Base-by-base conservation (phyloP, 2,797 vertebrate species). In the Buphagus erythrorhynchus region DNA sequence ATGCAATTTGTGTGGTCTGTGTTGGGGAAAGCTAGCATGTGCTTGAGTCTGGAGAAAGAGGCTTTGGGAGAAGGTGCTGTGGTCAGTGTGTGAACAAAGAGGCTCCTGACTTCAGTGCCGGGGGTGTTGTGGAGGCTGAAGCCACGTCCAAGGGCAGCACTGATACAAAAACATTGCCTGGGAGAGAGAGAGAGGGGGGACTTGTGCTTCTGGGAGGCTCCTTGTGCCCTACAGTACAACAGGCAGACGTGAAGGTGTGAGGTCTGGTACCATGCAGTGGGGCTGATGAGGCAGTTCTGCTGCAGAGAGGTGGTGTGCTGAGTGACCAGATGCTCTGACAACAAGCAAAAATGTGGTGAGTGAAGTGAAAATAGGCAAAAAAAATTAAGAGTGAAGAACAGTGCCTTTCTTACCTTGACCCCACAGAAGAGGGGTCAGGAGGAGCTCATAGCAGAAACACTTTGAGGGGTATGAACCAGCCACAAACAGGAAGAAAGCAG, bases 1-100 rank as follows among this genome's bases (percentile, higher is more conserved):
- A 85, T 86, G 69, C 87, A 94, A 86, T 94, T 90, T 91, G 81
- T 96, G 91, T 87, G 93, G 81, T 86, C 61, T 75, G 52, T 1
- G 2, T 5, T 83, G 54, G 62, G n/a, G 58, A 89, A 95, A 78
- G 65, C 17, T 35, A 74, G 46, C 73, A 35, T 18, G 54, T 81
- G 68, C 82, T 20, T 16, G 54, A 65, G 31, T 18, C 75, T 62
- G 54, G 68, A 80, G 71, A 61, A 73, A 16, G 85, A 91, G 52
- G 54, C 62, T 77, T 46, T 89, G 38, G 88, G 72, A 78, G 48
- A 85, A 87, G 80, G 67, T 86, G 43, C 52, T 28, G 28, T 1
- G 3, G 49, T 62, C 52, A 36, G 40, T 4, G 20, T 68, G 46
- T 48, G 61, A 48, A 67, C 66, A 52, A 71, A 77, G n/a, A 65